Evolutionary conservation across 2,113 vertebrate genomes (phyloP).

Genomic region (Phalacrocorax pelagicus): DNA sequence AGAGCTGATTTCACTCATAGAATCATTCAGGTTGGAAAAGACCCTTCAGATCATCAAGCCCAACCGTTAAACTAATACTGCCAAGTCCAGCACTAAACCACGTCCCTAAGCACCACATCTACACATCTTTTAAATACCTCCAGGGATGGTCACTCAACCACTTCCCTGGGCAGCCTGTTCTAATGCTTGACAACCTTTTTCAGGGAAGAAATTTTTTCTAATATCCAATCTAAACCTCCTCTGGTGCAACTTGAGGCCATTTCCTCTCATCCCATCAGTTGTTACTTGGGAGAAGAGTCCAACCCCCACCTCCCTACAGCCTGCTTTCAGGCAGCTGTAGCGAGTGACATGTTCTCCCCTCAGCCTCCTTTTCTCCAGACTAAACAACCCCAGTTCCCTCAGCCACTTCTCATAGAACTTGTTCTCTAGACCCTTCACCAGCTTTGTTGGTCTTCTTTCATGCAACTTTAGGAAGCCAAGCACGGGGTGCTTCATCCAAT

Average conservation of each 20-base stretch:
- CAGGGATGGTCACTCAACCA: neutral
- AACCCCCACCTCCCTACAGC: neutral
- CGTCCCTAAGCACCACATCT: neutral
- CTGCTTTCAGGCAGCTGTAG: neutral
- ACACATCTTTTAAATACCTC: neutral
- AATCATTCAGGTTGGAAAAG: neutral
- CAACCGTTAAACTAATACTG: neutral
- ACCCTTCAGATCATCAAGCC: neutral
- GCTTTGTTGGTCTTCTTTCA: neutral
- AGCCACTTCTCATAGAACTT: neutral
- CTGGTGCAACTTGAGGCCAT: neutral
- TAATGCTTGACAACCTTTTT: neutral
- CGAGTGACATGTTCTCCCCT: neutral
- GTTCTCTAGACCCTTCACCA: neutral
- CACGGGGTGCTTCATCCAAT: neutral
- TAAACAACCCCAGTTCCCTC: neutral
- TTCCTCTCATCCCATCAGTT: neutral
- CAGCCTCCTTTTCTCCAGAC: neutral
- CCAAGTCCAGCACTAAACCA: neutral
- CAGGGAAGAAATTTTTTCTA: neutral
- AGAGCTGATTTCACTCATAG: neutral
- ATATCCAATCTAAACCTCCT: neutral
- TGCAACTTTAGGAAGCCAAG: neutral
- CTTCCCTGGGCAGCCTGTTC: neutral
- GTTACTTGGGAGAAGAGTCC: neutral